phyloP scores from a whole-genome alignment of 2,797 vertebrate species.

The Sarcophilus harrisii region DNA sequence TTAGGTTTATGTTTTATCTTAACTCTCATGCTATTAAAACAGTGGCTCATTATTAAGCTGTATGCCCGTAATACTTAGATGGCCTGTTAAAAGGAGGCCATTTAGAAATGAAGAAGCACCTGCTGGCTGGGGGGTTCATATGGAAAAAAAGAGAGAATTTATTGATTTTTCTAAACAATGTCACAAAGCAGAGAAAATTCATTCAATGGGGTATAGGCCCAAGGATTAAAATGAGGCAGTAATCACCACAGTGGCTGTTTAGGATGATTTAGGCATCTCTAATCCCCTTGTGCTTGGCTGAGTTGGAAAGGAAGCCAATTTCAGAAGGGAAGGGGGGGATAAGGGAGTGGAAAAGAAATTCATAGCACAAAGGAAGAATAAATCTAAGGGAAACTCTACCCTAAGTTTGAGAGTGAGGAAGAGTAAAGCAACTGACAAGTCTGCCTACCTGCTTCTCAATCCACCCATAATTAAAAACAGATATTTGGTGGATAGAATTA shows the following conservation, averaged over 20 bases:
- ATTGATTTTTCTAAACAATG: not conserved
- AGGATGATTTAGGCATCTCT: not conserved
- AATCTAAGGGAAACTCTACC: not conserved
- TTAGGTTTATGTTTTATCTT: not conserved
- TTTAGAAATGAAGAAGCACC: too few species aligned
- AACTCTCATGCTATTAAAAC: not conserved
- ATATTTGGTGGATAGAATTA: conserved; percentile 14
- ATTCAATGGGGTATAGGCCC: not conserved
- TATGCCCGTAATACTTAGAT: not conserved
- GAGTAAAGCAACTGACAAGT: not conserved
- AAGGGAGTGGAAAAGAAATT: not conserved
- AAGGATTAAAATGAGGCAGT: not conserved
- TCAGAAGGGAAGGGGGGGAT: not conserved
- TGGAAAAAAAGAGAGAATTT: not conserved
- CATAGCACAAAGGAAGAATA: not conserved
- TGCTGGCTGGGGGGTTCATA: not conserved
- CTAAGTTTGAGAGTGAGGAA: not conserved
- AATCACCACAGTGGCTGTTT: not conserved
- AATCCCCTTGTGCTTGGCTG: not conserved
- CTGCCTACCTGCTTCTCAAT: not conserved
- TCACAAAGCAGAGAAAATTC: not conserved
- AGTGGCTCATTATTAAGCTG: not conserved
- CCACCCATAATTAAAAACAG: not conserved
- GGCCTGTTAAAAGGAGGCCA: not conserved
- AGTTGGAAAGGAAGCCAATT: not conserved